Evolutionary conservation across 2,888 invertebrate genomes (phyloP).

Genomic region (Criorhina ranunculi): DNA sequence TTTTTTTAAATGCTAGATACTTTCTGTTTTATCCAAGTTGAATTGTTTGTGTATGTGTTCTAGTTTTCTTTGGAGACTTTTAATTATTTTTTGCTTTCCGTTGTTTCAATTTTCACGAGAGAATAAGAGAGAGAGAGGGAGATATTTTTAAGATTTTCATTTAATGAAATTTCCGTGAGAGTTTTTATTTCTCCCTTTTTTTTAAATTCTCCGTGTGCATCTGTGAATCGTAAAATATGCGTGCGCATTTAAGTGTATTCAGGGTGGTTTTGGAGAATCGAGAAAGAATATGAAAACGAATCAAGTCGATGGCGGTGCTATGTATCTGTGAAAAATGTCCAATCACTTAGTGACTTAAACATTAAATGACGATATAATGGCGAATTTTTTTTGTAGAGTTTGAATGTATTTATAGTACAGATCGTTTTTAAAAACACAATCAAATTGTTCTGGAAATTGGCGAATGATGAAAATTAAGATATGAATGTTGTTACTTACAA

Average conservation of each 20-base stretch:
- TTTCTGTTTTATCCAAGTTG: constrained; percentile 43
- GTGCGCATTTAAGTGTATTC: constrained; percentile 53
- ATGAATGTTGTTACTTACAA: no score
- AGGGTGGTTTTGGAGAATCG: constrained; percentile 42
- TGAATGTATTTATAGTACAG: no score
- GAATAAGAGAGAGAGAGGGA: constrained; percentile 5
- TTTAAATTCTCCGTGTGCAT: constrained; percentile 48
- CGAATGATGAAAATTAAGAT: no score
- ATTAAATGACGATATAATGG: background rate
- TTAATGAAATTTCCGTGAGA: no score
- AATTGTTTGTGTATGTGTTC: constrained; percentile 15
- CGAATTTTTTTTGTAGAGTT: no score
- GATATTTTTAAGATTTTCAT: no score
- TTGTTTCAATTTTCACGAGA: constrained; percentile 10
- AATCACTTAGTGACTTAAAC: background rate
- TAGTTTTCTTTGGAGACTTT: constrained; percentile 50
- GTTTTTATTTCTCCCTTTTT: constrained; percentile 18
- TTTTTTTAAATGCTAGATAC: constrained; percentile 3
- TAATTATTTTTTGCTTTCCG: constrained; percentile 3
- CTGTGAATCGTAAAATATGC: constrained; percentile 38
- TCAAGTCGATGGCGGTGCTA: background rate
- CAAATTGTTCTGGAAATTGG: no score
- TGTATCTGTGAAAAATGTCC: background rate
- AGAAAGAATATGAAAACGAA: constrained; percentile 28
- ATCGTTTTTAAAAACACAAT: no score